phyloP scores from a whole-genome alignment of 1,140 invertebrate species.

The Rhysida immarginata region DNA sequence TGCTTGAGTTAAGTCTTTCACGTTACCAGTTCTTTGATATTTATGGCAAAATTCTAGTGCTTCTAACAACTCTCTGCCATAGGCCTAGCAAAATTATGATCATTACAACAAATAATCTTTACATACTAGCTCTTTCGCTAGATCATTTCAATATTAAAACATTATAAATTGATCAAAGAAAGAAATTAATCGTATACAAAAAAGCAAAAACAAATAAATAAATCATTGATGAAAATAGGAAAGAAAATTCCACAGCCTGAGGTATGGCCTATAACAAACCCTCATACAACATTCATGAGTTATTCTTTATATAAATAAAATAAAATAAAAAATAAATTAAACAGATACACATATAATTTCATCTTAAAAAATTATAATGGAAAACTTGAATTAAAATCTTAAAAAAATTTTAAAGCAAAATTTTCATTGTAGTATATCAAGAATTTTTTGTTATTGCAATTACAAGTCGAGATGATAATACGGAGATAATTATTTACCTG shows the following conservation, averaged over 20 bases:
- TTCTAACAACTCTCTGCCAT: constrained; percentile 82
- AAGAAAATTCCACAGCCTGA: no score
- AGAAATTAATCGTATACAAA: no score
- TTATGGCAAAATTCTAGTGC: constrained; percentile 86
- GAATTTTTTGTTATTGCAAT: no score
- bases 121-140: not conserved
- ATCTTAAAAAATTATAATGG: no score
- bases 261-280: no score
- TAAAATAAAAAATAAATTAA: not conserved
- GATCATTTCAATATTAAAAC: not conserved
- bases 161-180: not conserved
- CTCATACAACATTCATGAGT: no score
- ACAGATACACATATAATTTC: not conserved
- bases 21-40: constrained; percentile 49
- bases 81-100: constrained; percentile 39
- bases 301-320: not conserved
- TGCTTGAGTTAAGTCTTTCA: constrained; percentile 85
- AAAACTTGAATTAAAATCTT: no score
- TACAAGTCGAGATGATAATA: not conserved
- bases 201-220: no score
- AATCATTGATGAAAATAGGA: no score
- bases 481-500: constrained; percentile 37
- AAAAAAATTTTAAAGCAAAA: no score
- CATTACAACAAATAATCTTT: constrained; percentile 1
- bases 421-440: no score